Evolutionary conservation across 1,140 invertebrate genomes (phyloP).

Genomic region (Drosophila bipectinata): DNA sequence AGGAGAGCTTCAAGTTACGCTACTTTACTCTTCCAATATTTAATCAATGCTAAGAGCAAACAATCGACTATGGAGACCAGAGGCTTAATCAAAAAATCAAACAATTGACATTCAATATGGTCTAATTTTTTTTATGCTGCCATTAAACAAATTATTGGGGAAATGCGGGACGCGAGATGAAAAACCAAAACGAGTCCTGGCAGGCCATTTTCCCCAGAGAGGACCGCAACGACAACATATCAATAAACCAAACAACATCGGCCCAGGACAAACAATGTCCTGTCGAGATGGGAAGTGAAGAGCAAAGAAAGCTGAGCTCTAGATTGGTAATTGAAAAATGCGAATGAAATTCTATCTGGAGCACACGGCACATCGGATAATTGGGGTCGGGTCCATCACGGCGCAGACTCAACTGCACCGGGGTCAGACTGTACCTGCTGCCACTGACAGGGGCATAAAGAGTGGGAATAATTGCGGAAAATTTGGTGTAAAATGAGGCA

Average conservation of each 20-base stretch:
- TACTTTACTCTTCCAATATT: constrained; percentile 75
- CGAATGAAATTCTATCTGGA: constrained; percentile 51
- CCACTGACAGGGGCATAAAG: constrained; percentile 49
- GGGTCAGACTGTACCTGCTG: constrained; percentile 38
- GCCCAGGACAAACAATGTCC: constrained; percentile 49
- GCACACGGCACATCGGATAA: constrained; percentile 8
- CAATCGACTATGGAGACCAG: constrained; percentile 29
- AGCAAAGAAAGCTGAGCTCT: constrained; percentile 42
- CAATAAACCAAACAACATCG: constrained; percentile 76
- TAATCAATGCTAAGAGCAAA: constrained; percentile 68
- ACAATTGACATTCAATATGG: constrained; percentile 84
- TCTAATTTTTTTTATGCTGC: constrained; percentile 83
- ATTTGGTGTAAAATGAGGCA: constrained; percentile 70
- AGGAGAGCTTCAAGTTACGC: constrained; percentile 59
- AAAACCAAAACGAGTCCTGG: constrained; percentile 49
- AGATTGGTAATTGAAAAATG: constrained; percentile 73
- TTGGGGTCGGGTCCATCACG: constrained; percentile 22
- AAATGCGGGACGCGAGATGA: constrained; percentile 30
- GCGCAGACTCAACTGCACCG: constrained; percentile 50
- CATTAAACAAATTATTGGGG: constrained; percentile 83
- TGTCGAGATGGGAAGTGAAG: constrained; percentile 21
- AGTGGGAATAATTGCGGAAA: constrained; percentile 59
- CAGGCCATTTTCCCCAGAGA: constrained; percentile 55
- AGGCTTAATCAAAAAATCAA: constrained; percentile 81
- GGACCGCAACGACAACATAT: constrained; percentile 54